A percentile compares a stretch with the other conserved stretches of the same genome.
phyloP scores from a whole-genome alignment of 2,113 vertebrate species.

The Limnothrissa miodon region DNA sequence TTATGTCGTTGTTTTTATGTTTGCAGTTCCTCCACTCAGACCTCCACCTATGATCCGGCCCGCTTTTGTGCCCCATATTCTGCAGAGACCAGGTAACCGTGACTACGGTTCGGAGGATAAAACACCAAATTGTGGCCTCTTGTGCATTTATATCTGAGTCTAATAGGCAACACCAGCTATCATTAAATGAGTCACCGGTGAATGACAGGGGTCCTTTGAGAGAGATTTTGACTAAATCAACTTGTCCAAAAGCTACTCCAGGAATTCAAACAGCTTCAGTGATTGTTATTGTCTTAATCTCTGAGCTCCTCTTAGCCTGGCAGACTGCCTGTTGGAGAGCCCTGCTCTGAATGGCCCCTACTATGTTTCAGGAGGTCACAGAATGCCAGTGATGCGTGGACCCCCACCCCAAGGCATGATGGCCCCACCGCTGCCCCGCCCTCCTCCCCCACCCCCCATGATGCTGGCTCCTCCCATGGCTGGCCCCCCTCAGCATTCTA shows the following conservation, averaged over 20 bases:
- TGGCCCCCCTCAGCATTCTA: conserved; percentile 65
- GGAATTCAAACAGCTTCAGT: no score
- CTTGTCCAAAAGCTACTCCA: no score
- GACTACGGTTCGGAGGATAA: not conserved
- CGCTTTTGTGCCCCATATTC: conserved; percentile 86
- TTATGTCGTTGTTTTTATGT: conserved; percentile 33
- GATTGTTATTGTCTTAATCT: no score
- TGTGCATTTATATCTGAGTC: not conserved
- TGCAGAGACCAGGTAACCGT: conserved; percentile 81
- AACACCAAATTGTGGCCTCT: no score
- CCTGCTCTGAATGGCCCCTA: not conserved
- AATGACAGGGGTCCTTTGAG: no score
- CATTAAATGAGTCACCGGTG: not conserved
- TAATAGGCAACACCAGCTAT: not conserved
- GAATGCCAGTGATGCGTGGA: conserved; percentile 71
- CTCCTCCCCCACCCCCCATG: conserved; percentile 84
- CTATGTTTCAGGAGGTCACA: conserved; percentile 61
- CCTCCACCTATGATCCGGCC: conserved; percentile 83
- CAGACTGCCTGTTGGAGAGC: no score
- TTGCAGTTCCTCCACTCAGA: conserved; percentile 76
- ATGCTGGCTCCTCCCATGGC: conserved; percentile 80
- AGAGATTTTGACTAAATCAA: no score
- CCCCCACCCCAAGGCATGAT: conserved; percentile 73
- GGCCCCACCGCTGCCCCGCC: conserved; percentile 80
- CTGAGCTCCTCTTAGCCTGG: no score